phyloP scores from a whole-genome alignment of 2,113 vertebrate species.

The Scatophagus argus region DNA sequence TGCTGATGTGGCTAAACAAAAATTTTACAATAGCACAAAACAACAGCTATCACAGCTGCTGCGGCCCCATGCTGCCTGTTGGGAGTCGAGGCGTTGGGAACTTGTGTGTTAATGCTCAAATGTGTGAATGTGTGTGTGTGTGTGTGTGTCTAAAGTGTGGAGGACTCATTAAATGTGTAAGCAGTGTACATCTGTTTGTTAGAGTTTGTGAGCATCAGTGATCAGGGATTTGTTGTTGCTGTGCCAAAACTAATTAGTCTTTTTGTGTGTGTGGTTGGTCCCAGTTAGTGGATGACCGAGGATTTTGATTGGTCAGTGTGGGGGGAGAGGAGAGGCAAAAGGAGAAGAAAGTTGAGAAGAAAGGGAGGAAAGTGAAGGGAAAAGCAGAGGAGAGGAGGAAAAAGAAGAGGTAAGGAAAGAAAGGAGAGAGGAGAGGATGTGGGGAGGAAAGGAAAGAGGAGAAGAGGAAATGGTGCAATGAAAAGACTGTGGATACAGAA shows the following conservation, averaged over 20 bases:
- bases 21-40: constrained; percentile 41
- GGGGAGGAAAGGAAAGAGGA: neutral
- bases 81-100: neutral
- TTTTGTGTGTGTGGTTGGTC: constrained; percentile 60
- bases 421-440: neutral
- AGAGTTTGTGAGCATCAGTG: constrained; percentile 26
- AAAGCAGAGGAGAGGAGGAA: neutral
- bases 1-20: constrained; percentile 27
- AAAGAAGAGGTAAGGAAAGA: neutral
- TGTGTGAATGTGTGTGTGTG: constrained; percentile 24
- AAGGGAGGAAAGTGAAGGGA: neutral
- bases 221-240: constrained; percentile 53
- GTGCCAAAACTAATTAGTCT: constrained; percentile 72
- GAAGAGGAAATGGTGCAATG: too few species aligned
- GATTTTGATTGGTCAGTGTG: constrained; percentile 57
- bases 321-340: neutral
- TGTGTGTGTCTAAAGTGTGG: too few species aligned
- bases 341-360: neutral
- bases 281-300: constrained; percentile 36
- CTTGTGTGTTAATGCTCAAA: constrained; percentile 24
- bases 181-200: constrained; percentile 46
- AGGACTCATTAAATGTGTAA: constrained; percentile 32
- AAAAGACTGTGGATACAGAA: too few species aligned
- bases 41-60: constrained; percentile 61
- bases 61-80: constrained; percentile 21